Evolutionary conservation across 1,140 invertebrate species (phyloP).

Genomic region (Drosophila nasuta): DNA sequence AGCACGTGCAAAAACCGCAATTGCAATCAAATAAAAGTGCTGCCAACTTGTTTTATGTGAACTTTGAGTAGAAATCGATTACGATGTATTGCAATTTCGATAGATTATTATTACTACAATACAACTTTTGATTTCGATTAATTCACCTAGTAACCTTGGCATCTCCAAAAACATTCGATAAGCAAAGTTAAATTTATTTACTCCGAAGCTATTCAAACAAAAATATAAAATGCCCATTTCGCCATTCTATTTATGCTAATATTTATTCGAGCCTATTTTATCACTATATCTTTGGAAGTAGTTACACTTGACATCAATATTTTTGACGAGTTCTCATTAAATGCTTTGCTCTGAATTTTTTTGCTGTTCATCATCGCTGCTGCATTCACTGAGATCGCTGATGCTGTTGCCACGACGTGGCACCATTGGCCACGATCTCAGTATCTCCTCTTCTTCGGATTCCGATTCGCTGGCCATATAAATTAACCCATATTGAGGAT

Average conservation of each 20-base stretch:
- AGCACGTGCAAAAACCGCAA: background rate
- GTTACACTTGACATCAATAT: too few species aligned
- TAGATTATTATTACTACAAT: background rate
- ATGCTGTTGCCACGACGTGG: constrained; percentile 57
- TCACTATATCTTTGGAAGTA: background rate
- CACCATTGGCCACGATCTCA: constrained; percentile 3
- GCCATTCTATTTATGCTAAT: background rate
- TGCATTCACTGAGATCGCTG: constrained; percentile 67
- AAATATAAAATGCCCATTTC: too few species aligned
- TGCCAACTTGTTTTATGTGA: background rate
- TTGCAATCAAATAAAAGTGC: background rate
- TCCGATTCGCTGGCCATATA: constrained; percentile 13
- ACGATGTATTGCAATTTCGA: background rate
- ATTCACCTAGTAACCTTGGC: background rate
- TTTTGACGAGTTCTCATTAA: too few species aligned
- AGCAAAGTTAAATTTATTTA: too few species aligned
- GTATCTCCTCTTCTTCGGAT: background rate
- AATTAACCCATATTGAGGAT: constrained; percentile 6
- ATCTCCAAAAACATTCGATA: too few species aligned
- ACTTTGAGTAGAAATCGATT: background rate
- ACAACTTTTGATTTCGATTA: background rate
- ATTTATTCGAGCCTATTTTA: background rate
- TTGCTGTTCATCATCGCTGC: constrained; percentile 38
- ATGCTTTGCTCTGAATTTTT: too few species aligned
- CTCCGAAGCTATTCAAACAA: too few species aligned